Evolutionary conservation across 2,888 invertebrate species (phyloP).

Genomic region (Geotrupes spiniger): DNA sequence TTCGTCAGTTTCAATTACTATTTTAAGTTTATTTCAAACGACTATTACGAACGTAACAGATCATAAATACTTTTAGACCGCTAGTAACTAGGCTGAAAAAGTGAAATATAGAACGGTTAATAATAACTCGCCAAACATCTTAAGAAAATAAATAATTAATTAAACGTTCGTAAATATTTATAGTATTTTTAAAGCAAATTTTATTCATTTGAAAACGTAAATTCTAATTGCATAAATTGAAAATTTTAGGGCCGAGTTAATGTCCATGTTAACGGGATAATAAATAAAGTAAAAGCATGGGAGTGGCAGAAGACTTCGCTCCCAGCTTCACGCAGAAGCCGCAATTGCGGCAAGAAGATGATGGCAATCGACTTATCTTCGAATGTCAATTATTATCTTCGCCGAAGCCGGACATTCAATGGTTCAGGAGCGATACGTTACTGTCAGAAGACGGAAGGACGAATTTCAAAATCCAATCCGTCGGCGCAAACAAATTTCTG

Average conservation of each 20-base stretch:
- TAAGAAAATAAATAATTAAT: slow-evolving; percentile 13
- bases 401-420: slow-evolving; percentile 87
- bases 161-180: too few relatives aligned
- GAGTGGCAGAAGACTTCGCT: slow-evolving; percentile 91
- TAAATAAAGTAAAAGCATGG: slow-evolving; percentile 57
- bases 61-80: slow-evolving; percentile 30
- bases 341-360: slow-evolving; percentile 92
- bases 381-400: slow-evolving; percentile 87
- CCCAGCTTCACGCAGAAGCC: slow-evolving; percentile 99
- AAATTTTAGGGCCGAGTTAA: slow-evolving; percentile 45
- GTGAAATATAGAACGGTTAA: slow-evolving; percentile 29
- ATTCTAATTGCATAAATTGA: slow-evolving; percentile 13
- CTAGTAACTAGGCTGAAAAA: slow-evolving; percentile 30
- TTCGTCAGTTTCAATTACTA: not conserved
- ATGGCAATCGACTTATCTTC: slow-evolving; percentile 91
- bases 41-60: slow-evolving; percentile 23
- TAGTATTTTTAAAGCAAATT: not conserved
- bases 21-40: not conserved
- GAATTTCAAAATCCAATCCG: slow-evolving; percentile 83
- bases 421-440: slow-evolving; percentile 87
- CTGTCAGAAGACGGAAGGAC: slow-evolving; percentile 82
- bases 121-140: slow-evolving; percentile 24
- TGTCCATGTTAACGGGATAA: slow-evolving; percentile 47
- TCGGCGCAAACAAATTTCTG: slow-evolving; percentile 81
- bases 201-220: not conserved